Base-by-base conservation (phyloP, 2,888 invertebrate species). In the Dysmachus trigonus region DNA sequence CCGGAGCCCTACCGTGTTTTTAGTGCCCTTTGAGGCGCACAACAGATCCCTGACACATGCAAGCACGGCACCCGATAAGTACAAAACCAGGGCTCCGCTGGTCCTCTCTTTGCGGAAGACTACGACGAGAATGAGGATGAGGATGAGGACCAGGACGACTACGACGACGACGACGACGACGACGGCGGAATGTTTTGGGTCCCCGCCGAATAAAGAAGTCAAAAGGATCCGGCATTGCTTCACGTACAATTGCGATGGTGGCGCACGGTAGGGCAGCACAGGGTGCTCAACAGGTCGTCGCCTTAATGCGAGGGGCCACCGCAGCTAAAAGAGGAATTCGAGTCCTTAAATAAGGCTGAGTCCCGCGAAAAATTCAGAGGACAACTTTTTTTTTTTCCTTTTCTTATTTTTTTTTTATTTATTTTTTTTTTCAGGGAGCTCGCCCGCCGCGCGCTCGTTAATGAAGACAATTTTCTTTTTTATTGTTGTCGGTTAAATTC, bases 401-500 rank as follows among this genome's bases (percentile, higher is more conserved):
- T 76, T 76, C 4, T 8, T 2, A 38, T 38, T 13, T 38, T 41
- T 41, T 41, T 41, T 31, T 31, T 38, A 2, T 38, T 41, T 41
- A 13, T 41, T 31, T 31, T 31, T 15, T 15, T 41, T 27, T 30
- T 15, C 22, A 33, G 53, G 53, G 53, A 8, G 30, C 72, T 62
- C 27, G 27, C 83, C 85, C 74, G 53, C 83, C 82, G 85, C 82
- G 85, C 81, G 72, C 73, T 86, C 86, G 86, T 87, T 86, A 86
- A 86, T 86, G 87, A 86, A 86, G 87, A 86, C 87, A 87, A 85
- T 87, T 87, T 87, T 86, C 82, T 81, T 87, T 82, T 87, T 87
- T 87, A 87, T 87, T 87, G 86, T 87, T 79, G 86, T 87, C 87
- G 87, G 86, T 87, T 85, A 86, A 87, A 87, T 87, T 87, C 87